Evolutionary conservation across 2,888 invertebrate species (phyloP), one percentile per base, ranked within the genome.

Genomic region (Hydraecia micacea): DNA sequence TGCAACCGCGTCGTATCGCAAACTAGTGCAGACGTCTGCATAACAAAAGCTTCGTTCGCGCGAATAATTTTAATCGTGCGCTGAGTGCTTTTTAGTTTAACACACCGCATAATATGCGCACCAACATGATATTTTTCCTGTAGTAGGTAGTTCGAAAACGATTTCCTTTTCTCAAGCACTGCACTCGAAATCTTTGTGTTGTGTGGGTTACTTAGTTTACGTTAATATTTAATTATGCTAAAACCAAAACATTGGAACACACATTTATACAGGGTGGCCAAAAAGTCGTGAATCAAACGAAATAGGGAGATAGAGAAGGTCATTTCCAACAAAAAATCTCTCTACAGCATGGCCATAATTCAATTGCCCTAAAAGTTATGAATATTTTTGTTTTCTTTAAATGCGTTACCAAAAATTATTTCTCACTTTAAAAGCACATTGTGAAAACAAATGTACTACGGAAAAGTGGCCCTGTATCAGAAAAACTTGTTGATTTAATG

Each of bases 21-120:
- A 90, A 88, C 76, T 71, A 76, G 66, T 80, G 74, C 90, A 92
- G 88, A 90, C 92, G 91, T 92, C 91, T 90, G 92, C 91, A 90
- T 92, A 90, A 95, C 94, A 95, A 95, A 94, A 92, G 94, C 93
- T 93, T 93, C 91, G 91, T 86, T 93, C 92, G 91, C 87, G 94
- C 93, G 94, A 93, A 94, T 93, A 93, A 94, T 93, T 94, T 94
- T 92, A 92, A 95, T 93, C 92, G 91, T 79, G 79, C 75, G 78
- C 75, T 79, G 79, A 81, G 79, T 85, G 84, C 79, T 79, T 36
- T 36, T 36, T 36, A 36, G 32, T 83, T 74, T 80, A 85, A 87
- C 42, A 46, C 72, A 66, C 60, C 39, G 13, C 55, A 73, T 73
- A 72, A 74, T 65, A 79, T 42, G 60, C 21, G 52, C 2, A 68